Evolutionary conservation across 2,113 vertebrate genomes (phyloP), one percentile per base, ranked within the genome.

Genomic region (Phaethornis superciliosus): DNA sequence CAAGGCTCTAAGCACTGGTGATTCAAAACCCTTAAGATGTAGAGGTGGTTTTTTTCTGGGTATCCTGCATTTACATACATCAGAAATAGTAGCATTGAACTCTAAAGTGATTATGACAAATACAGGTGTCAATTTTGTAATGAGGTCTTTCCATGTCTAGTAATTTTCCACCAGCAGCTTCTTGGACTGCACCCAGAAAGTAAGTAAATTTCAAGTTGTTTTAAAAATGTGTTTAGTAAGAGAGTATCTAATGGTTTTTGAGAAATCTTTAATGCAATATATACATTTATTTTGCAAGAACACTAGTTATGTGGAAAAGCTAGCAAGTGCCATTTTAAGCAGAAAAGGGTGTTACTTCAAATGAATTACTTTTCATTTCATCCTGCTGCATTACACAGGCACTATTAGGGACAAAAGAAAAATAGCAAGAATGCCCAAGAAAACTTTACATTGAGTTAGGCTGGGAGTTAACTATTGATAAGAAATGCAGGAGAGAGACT

Each of bases 81-180:
- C 35, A 67, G 46, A 77, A 91, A 58, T 88, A 55, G 30, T 33
- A 63, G 7, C 33, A 74, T 24, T 47, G 33, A 15, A 77, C 52
- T 59, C 68, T 56, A 24, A 96, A 80, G 16, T 30, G 15, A 40
- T 87, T 54, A 54, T 47, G 15, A 65, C 32, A 84, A 81, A 54
- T 67, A 75, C 2, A 70, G 56, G 13, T 1, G 0, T 72, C 72
- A 85, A 76, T 28, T 92, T 87, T 17, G 8, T 84, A 54, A 89
- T 21, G 49, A 69, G 16, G 4, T 54, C 35, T 92, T 17, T 88
- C 49, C 15, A 3, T 7, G 11, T 78, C 74, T 84, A 22, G 49
- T 81, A 35, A 58, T 90, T 92, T 95, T 88, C 49, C 12, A 81
- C n/a, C n/a, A 79, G 46, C n/a, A 93, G 13, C 49, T 84, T 93